Conservation (phyloP, 2,797 vertebrate species). For the Scyliorhinus canicula region DNA sequence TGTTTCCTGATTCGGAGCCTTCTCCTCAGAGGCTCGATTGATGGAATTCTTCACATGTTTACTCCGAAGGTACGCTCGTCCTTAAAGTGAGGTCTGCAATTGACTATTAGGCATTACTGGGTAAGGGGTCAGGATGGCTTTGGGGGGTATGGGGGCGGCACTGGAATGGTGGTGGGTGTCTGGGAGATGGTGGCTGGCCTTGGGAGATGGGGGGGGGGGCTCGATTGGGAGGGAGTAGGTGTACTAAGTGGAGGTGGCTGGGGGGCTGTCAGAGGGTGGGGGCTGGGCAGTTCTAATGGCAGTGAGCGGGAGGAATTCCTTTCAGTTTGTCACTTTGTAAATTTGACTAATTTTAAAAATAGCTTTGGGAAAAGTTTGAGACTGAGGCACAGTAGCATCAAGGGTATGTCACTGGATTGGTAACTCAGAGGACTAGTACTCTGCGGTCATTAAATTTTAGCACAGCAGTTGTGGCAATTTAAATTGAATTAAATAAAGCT, state of each 20-base stretch:
- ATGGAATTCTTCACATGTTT: conserved; percentile 92
- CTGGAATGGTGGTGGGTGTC: too few relatives aligned
- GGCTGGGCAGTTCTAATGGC: background rate
- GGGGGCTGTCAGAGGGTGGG: too few relatives aligned
- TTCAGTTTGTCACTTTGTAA: background rate
- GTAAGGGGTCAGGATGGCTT: too few relatives aligned
- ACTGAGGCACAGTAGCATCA: background rate
- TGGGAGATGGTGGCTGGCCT: too few relatives aligned
- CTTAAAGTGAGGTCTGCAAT: background rate
- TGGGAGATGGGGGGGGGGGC: too few relatives aligned
- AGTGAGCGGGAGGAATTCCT: background rate
- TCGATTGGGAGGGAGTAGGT: too few relatives aligned
- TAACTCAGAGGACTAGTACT: background rate
- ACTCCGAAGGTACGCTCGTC: conserved; percentile 75
- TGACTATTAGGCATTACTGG: background rate
- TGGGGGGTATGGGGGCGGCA: background rate
- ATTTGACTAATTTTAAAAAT: background rate
- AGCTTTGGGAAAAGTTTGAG: background rate
- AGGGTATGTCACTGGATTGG: background rate
- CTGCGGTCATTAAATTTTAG: background rate
- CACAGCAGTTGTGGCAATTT: background rate
- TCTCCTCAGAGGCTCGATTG: conserved; percentile 79
- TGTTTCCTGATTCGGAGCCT: conserved; percentile 85
- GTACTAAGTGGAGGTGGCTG: too few relatives aligned
- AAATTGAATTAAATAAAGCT: background rate